Conservation (phyloP, 35 echinoderm and acorn worm species). For the Ophiothrix spiculata region DNA sequence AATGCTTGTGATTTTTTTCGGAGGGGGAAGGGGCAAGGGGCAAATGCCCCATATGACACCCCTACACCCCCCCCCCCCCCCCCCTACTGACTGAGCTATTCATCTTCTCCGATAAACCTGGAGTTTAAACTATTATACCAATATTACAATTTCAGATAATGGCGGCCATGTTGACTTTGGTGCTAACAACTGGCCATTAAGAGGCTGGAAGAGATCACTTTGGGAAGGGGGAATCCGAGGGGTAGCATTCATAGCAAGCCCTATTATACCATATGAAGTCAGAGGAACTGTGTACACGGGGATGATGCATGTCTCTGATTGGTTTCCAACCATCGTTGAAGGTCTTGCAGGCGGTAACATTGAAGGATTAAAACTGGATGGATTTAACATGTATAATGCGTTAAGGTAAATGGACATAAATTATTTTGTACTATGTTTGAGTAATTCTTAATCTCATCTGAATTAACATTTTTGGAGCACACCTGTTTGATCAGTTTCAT, state of each 20-base stretch:
- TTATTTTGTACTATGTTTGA: background rate
- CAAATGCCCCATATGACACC: too few species aligned
- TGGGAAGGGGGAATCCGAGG: constrained; percentile 71
- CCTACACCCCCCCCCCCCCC: too few species aligned
- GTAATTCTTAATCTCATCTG: too few species aligned
- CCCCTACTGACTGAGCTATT: too few species aligned
- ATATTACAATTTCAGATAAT: constrained; percentile 54
- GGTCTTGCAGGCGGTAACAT: constrained; percentile 47
- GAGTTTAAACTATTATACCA: too few species aligned
- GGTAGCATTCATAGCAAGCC: constrained; percentile 55
- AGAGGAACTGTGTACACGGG: constrained; percentile 37
- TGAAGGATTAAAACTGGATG: constrained; percentile 41
- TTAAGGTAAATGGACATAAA: constrained; percentile 19
- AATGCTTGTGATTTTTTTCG: too few species aligned
- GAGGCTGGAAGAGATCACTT: constrained; percentile 61
- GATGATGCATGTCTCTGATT: constrained; percentile 73
- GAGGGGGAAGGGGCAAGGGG: too few species aligned
- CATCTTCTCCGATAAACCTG: too few species aligned
- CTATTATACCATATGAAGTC: constrained; percentile 30
- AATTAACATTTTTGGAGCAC: too few species aligned
- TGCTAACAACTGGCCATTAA: constrained; percentile 65
- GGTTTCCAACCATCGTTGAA: constrained; percentile 67
- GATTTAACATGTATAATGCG: constrained; percentile 46
- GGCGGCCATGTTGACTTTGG: constrained; percentile 47
- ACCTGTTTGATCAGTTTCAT: too few species aligned